Percentiles rank a stretch among this genome's conserved stretches.
These are phyloP conservation scores for Panorpa germanica DNA, from an alignment of 2,888 invertebrate genomes.

Conservation along the genomic window DNA sequence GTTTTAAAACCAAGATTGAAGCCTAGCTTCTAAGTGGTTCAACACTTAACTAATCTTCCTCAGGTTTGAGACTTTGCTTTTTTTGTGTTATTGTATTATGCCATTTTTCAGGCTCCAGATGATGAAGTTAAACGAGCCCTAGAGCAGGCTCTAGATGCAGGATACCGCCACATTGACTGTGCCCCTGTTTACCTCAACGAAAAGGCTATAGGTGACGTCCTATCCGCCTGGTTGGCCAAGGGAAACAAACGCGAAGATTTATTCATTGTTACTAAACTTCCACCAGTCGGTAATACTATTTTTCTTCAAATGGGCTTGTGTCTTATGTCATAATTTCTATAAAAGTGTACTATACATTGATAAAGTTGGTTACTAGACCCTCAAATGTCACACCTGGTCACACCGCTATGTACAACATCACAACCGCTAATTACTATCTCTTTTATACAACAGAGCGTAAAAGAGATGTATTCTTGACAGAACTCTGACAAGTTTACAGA, in stretches of 20 bases:
- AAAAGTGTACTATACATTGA: too few relatives aligned
- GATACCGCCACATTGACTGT: slow-evolving; percentile 71
- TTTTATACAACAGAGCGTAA: too few relatives aligned
- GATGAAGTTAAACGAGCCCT: slow-evolving; percentile 47
- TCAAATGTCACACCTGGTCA: not conserved
- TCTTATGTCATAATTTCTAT: too few relatives aligned
- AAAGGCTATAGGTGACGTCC: slow-evolving; percentile 47
- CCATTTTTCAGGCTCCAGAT: slow-evolving; percentile 35
- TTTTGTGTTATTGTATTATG: not conserved
- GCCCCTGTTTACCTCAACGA: slow-evolving; percentile 66
- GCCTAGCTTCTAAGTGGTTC: not conserved
- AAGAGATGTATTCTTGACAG: too few relatives aligned
- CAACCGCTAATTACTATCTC: too few relatives aligned
- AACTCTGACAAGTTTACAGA: too few relatives aligned
- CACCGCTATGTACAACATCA: not conserved
- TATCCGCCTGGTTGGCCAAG: slow-evolving; percentile 48
- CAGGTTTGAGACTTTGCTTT: not conserved
- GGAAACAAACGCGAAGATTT: slow-evolving; percentile 58
- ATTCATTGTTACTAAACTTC: slow-evolving; percentile 71
- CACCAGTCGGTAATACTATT: slow-evolving; percentile 33
- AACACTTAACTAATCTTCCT: not conserved
- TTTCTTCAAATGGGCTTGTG: too few relatives aligned
- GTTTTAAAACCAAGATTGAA: too few relatives aligned
- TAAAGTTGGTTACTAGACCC: too few relatives aligned
- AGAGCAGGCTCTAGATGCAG: slow-evolving; percentile 47